A percentile compares a stretch with the other conserved stretches of the same genome.
Evolutionary conservation across 2,797 vertebrate genomes (phyloP).

Genomic region (Rhinophrynus dorsalis): DNA sequence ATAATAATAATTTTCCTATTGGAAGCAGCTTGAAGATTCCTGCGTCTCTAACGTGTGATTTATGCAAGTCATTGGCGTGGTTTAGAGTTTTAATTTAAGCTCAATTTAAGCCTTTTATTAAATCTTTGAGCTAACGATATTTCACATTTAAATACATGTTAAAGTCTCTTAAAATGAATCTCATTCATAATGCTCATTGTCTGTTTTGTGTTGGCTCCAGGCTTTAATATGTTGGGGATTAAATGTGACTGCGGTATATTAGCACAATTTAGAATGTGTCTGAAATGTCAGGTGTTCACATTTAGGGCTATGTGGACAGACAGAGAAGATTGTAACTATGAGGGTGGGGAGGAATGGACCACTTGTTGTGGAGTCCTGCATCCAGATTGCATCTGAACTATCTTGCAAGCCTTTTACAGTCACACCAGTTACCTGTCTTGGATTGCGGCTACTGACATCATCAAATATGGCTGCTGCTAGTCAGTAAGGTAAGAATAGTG

Average conservation of each 20-base stretch:
- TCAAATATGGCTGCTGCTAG: too few relatives aligned
- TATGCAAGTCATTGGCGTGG: neutral
- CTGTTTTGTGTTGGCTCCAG: constrained; percentile 5
- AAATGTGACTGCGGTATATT: constrained; percentile 23
- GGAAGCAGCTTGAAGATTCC: neutral
- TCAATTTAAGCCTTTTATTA: constrained; percentile 32
- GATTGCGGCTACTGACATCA: too few relatives aligned
- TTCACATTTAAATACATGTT: constrained; percentile 43
- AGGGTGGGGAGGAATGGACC: too few relatives aligned
- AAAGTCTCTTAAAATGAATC: constrained; percentile 35
- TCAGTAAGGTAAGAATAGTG: too few relatives aligned
- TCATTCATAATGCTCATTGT: constrained; percentile 26
- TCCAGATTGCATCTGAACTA: too few relatives aligned
- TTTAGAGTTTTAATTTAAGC: constrained; percentile 37
- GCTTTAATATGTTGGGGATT: constrained; percentile 13
- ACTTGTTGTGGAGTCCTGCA: too few relatives aligned
- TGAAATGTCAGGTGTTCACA: neutral
- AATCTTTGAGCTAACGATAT: constrained; percentile 28
- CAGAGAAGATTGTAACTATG: too few relatives aligned
- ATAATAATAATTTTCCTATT: too few relatives aligned
- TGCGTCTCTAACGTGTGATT: constrained; percentile 1
- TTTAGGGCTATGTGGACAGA: too few relatives aligned
- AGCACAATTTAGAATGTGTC: neutral
- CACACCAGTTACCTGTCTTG: too few relatives aligned
- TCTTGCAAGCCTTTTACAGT: too few relatives aligned